Conservation (phyloP, 2,797 vertebrate species). For the Eospalax fontanierii region DNA sequence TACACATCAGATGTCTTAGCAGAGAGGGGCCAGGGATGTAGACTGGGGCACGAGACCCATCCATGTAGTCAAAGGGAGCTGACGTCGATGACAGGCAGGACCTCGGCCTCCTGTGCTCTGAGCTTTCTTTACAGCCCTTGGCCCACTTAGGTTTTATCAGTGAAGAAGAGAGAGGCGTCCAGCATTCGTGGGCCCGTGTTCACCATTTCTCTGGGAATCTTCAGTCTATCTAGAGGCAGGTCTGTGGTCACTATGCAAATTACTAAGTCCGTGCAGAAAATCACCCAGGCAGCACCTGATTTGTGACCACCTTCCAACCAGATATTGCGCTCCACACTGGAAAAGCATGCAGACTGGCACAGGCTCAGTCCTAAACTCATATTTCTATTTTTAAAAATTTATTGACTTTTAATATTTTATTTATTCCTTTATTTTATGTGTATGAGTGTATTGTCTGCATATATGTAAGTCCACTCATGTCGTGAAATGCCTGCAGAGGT, state of each 20-base stretch:
- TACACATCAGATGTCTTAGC: not conserved
- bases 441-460: no score
- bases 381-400: not conserved
- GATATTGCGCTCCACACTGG: fast-evolving
- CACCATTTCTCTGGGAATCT: not conserved
- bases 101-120: not conserved
- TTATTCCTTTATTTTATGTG: no score
- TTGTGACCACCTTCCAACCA: not conserved
- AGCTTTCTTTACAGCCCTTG: not conserved
- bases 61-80: no score
- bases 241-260: no score
- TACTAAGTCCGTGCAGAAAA: fast-evolving
- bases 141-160: not conserved
- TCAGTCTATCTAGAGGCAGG: not conserved
- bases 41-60: fast-evolving
- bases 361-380: not conserved
- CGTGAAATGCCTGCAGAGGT: no score
- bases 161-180: not conserved
- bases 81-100: fast-evolving
- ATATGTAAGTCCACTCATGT: no score
- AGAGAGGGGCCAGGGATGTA: fast-evolving
- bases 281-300: fast-evolving
- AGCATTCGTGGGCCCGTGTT: no score
- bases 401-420: no score
- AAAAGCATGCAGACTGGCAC: fast-evolving